Evolutionary conservation across 2,797 vertebrate species (phyloP), one percentile per base, ranked within the genome.

Genomic region (Coregonus suidteri): DNA sequence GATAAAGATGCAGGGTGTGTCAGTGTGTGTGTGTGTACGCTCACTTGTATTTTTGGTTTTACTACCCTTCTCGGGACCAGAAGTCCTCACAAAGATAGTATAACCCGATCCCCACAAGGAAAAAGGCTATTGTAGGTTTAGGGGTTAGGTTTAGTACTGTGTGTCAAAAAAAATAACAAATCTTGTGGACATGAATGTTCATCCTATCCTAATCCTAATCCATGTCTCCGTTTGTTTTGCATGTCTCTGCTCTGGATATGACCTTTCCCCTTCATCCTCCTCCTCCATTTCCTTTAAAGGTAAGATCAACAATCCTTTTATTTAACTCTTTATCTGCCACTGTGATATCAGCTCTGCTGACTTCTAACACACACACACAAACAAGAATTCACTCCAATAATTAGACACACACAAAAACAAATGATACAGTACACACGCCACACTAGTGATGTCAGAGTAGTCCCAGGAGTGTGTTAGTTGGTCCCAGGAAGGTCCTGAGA

Each of bases 301-400:
- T 89, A 87, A 87, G 79, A 73, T 20, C 41, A 79, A 25, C 41
- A 47, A 56, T 74, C 16, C 76, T 56, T 30, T 9, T 9, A 78
- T 74, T 66, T 18, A 31, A 16, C 34, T 56, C 59, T 68, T 16
- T 30, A 7, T 52, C 25, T 59, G 16, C 16, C 67, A 34, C 16
- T 75, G 41, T 34, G 16, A 59, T 72, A 66, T 9, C 5, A 35
- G 18, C 15, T 0, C 0, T 5, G 34, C 37, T 5, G 3, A 74
- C 75, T 6, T 67, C 3, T 18, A 25, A 66, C 62, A 65, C 25
- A 65, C 25, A 25, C 62, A 30, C 37, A 41, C 6, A 41, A 1
- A 41, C 37, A 41, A 7, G 37, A 41, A 41, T 41, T 41, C 37
- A 41, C 11, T 11, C 47, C 6, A 6, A 25, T 31, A n/a, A 7